Percentiles rank a stretch among this genome's conserved stretches.
These are phyloP conservation scores for Resseliella maxima DNA, from an alignment of 2,888 invertebrate species.

Conservation along the genomic window DNA sequence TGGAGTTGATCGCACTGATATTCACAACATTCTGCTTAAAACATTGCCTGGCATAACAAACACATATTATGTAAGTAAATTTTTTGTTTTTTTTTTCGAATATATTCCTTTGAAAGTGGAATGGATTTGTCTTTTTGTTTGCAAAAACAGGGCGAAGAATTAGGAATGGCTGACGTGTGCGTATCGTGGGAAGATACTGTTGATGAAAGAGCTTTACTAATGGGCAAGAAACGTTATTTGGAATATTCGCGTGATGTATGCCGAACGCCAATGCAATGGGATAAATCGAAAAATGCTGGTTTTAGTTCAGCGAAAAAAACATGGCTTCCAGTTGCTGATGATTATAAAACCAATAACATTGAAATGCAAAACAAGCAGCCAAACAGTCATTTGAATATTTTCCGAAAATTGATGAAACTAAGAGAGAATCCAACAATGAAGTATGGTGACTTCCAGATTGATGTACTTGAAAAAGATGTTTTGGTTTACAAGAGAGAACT, in stretches of 20 bases:
- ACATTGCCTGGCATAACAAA: slow-evolving; percentile 74
- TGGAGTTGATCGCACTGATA: slow-evolving; percentile 71
- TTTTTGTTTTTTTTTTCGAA: background rate
- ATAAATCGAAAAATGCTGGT: slow-evolving; percentile 60
- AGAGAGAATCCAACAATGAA: slow-evolving; percentile 73
- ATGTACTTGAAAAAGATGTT: too few relatives aligned
- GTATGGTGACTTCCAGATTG: too few relatives aligned
- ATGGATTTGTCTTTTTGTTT: background rate
- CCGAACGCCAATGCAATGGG: slow-evolving; percentile 72
- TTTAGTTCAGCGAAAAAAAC: slow-evolving; percentile 63
- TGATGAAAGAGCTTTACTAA: slow-evolving; percentile 72
- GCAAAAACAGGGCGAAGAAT: slow-evolving; percentile 71
- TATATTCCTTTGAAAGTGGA: too few relatives aligned
- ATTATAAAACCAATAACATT: slow-evolving; percentile 69
- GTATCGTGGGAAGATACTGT: slow-evolving; percentile 73
- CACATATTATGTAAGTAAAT: slow-evolving; percentile 75
- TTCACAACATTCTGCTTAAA: slow-evolving; percentile 72
- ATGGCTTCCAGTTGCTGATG: slow-evolving; percentile 76
- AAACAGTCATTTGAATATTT: slow-evolving; percentile 74
- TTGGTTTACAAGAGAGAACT: too few relatives aligned
- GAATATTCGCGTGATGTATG: slow-evolving; percentile 68
- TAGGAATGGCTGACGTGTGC: slow-evolving; percentile 71
- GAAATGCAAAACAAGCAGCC: slow-evolving; percentile 68
- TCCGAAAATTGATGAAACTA: slow-evolving; percentile 68
- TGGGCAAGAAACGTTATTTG: slow-evolving; percentile 67